Conservation (phyloP, 2,888 invertebrate genomes). For the Rotaria magnacalcarata region DNA sequence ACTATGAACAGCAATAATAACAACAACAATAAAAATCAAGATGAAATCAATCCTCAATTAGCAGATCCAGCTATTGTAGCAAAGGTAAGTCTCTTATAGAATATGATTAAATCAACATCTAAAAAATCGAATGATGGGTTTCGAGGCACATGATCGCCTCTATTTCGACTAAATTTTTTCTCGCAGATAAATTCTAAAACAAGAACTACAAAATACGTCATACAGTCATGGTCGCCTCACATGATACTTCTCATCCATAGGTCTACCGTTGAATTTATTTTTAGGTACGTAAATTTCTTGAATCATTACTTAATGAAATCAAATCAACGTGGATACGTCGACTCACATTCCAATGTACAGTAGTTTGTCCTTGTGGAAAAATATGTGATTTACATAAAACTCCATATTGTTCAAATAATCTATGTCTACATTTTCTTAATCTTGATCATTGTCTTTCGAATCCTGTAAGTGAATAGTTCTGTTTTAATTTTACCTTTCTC, state of each 20-base stretch:
- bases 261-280: no score
- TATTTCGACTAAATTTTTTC: no score
- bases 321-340: conserved; percentile 59
- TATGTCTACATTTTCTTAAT: conserved; percentile 59
- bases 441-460: conserved; percentile 60
- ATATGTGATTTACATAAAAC: conserved; percentile 54
- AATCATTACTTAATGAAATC: conserved; percentile 56
- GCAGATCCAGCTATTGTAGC: conserved; percentile 53
- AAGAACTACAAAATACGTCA: no score
- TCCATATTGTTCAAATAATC: conserved; percentile 52
- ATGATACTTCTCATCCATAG: no score
- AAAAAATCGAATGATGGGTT: no score
- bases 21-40: conserved; percentile 27
- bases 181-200: no score
- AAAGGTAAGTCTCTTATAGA: conserved; percentile 50
- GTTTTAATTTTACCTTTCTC: background rate
- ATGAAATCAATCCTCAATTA: conserved; percentile 45
- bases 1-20: conserved; percentile 32
- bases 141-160: no score
- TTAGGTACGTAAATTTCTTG: conserved; percentile 59
- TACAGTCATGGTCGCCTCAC: no score
- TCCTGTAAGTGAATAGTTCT: conserved; percentile 52
- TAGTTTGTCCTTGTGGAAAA: conserved; percentile 58
- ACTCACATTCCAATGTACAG: conserved; percentile 55
- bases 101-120: no score